These are phyloP conservation scores for Python bivittatus DNA, from an alignment of 2,113 vertebrate species.

Conservation along the genomic window DNA sequence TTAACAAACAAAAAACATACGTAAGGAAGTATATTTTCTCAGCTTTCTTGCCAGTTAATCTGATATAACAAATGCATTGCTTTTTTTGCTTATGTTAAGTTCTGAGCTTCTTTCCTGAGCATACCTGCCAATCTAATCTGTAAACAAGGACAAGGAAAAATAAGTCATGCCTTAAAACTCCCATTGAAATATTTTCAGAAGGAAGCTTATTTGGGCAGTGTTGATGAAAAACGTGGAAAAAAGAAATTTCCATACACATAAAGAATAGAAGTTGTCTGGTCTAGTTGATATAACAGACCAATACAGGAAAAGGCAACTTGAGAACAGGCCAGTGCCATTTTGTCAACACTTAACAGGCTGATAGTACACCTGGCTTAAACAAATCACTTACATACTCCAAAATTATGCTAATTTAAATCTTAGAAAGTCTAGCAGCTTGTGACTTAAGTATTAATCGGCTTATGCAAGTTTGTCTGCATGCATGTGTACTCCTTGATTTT, in stretches of 20 bases:
- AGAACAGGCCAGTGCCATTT: conserved; percentile 38
- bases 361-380: conserved; percentile 21
- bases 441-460: neutral
- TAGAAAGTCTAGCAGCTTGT: neutral
- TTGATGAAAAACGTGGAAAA: conserved; percentile 8
- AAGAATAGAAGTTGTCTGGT: conserved; percentile 19
- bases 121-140: conserved; percentile 57
- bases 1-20: conserved; percentile 42
- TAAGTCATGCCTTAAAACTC: conserved; percentile 51
- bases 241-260: conserved; percentile 7
- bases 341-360: conserved; percentile 35
- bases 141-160: conserved; percentile 52
- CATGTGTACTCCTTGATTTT: neutral
- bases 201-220: conserved; percentile 47
- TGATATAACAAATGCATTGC: conserved; percentile 59
- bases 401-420: neutral
- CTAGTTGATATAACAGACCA: neutral
- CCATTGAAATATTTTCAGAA: conserved; percentile 47
- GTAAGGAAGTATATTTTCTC: conserved; percentile 46
- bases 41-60: conserved; percentile 58
- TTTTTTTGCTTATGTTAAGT: conserved; percentile 46
- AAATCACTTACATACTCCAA: neutral
- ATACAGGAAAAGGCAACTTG: conserved; percentile 33
- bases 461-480: neutral
- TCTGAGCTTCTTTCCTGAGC: conserved; percentile 54